Evolutionary conservation across 2,797 vertebrate genomes (phyloP).

Genomic region (Bradypodion pumilum): DNA sequence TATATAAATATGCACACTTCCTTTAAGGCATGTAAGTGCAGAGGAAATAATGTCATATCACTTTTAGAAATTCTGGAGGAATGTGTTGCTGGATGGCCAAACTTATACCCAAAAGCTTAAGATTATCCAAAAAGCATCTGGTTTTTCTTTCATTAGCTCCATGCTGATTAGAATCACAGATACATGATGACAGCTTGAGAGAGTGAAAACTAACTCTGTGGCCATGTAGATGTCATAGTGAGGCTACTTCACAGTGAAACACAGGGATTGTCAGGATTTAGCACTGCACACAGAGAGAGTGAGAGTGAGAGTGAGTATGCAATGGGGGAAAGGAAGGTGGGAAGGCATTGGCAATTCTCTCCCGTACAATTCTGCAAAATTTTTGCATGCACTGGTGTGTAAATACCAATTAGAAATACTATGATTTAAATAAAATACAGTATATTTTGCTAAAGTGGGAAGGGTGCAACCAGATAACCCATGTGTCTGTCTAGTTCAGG

Average conservation of each 20-base stretch:
- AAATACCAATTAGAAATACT: too few relatives aligned
- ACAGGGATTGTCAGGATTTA: background rate
- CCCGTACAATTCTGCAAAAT: too few relatives aligned
- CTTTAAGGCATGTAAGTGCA: slow-evolving; percentile 17
- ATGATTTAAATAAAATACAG: too few relatives aligned
- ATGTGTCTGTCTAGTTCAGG: too few relatives aligned
- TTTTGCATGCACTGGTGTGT: too few relatives aligned
- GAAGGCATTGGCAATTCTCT: too few relatives aligned
- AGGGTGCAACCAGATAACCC: too few relatives aligned
- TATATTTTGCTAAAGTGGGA: too few relatives aligned
- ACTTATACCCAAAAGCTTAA: slow-evolving; percentile 23
- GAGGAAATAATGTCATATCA: slow-evolving; percentile 36
- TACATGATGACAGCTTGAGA: background rate
- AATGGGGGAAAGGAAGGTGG: too few relatives aligned
- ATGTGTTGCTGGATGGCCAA: slow-evolving; percentile 30
- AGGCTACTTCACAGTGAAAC: background rate
- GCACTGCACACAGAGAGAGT: too few relatives aligned
- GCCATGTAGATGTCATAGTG: background rate
- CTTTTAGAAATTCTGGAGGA: slow-evolving; percentile 22
- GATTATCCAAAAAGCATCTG: slow-evolving; percentile 15
- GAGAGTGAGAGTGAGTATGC: too few relatives aligned
- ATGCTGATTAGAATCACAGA: slow-evolving; percentile 7
- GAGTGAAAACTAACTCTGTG: background rate
- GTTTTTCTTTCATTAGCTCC: slow-evolving; percentile 4
- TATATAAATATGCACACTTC: slow-evolving; percentile 30